Evolutionary conservation across 2,888 invertebrate genomes (phyloP).

Genomic region (Lacanobia wlatinum): DNA sequence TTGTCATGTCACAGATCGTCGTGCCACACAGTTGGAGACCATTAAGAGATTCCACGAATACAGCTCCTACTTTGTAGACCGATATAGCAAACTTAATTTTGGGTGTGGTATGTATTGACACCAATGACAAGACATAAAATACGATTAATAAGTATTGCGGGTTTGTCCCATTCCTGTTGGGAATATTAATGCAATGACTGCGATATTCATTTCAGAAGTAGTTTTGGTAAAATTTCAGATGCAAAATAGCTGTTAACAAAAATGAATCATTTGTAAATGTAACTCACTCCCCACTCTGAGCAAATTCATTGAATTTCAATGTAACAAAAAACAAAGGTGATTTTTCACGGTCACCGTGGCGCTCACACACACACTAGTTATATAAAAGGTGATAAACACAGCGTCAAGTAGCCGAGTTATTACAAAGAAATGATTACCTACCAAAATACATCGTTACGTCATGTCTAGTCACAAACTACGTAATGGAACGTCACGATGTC

Average conservation of each 20-base stretch:
- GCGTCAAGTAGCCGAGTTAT: slow-evolving; percentile 33
- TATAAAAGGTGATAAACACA: slow-evolving; percentile 36
- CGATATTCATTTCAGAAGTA: background rate
- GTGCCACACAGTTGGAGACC: slow-evolving; percentile 26
- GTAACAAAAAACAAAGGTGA: slow-evolving; percentile 52
- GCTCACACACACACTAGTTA: slow-evolving; percentile 37
- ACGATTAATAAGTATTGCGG: background rate
- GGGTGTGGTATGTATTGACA: background rate
- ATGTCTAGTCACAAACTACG: slow-evolving; percentile 37
- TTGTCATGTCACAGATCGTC: slow-evolving; percentile 53
- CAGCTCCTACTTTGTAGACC: background rate
- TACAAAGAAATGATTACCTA: slow-evolving; percentile 50
- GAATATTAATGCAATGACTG: background rate
- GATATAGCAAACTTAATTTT: background rate
- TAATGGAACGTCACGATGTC: slow-evolving; percentile 47
- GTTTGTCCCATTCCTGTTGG: background rate
- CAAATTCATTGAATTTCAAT: slow-evolving; percentile 46
- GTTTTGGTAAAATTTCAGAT: background rate
- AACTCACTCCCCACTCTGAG: background rate
- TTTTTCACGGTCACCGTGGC: slow-evolving; percentile 60
- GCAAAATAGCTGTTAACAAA: slow-evolving; percentile 7
- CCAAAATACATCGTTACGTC: slow-evolving; percentile 61
- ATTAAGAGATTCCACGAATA: slow-evolving; percentile 32
- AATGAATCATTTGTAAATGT: slow-evolving; percentile 23
- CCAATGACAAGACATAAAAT: background rate